Base-by-base conservation (phyloP, 23 tunicate genomes). In the Trididemnum nubilum region DNA sequence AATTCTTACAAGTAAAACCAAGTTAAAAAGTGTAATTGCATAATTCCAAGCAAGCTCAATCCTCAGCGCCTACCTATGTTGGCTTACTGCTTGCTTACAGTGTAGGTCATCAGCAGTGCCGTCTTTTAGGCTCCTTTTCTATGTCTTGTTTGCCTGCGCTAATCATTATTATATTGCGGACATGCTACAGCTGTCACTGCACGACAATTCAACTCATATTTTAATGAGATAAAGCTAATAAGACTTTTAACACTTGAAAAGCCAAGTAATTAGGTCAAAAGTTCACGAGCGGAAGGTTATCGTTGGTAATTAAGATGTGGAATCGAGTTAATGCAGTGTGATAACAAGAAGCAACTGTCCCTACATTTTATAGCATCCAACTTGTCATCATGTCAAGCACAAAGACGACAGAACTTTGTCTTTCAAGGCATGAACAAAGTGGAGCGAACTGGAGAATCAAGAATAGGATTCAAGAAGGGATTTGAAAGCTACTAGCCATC, bases 201-300 rank as follows among this genome's bases (percentile, higher is more conserved):
- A 7, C 12, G 54, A 44, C 15, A 9, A 44, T 15, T 61, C 26
- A n/a, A 61, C 67, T 26, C 4, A 61, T 22, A 23, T 21, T 61
- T 61, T 61, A 61, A 61, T 61, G n/a, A n/a, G 67, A 61, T 61
- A 61, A 61, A 61, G 26, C n/a, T 61, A 61, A 61, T 61, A 21
- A 24, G 22, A 61, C 26, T 61, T 44, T 44, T 61, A 49, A 61
- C 67, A 12, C 26, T 61, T n/a, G 26, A 61, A 21, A 26, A 61
- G 67, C 67, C 18, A n/a, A 61, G 74, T 30, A 67, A 67, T 67
- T 67, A 31, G 74, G 74, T 67, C 74, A 67, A 67, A 67, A 67
- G 74, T 15, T 67, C 74, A 33, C 4, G 3, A 33, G 74, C 67
- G 67, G 67, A 61, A 61, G 67, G 26, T 15, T n/a, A 12, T 22